Evolutionary conservation across 2,113 vertebrate genomes (phyloP).

Genomic region (Notechis scutatus): DNA sequence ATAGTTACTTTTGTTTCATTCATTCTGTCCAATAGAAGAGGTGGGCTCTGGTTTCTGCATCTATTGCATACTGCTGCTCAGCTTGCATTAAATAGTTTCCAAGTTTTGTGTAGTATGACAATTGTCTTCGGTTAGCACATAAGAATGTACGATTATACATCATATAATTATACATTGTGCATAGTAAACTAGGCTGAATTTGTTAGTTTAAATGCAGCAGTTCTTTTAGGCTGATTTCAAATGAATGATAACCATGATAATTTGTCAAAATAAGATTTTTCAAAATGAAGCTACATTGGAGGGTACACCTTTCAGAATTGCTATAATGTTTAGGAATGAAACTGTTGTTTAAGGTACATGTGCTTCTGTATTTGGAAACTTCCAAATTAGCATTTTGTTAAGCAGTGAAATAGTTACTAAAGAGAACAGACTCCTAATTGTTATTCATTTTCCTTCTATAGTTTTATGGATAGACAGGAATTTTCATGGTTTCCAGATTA

Average conservation of each 20-base stretch:
- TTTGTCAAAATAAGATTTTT: neutral
- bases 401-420: neutral
- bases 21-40: neutral
- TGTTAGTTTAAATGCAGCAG: neutral
- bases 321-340: constrained; percentile 7
- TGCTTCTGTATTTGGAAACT: neutral
- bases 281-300: neutral
- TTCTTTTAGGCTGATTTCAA: neutral
- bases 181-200: neutral
- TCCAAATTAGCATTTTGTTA: neutral
- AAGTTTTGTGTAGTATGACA: neutral
- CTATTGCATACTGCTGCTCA: neutral
- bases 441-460: neutral
- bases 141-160: neutral
- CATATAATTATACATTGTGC: too few relatives aligned
- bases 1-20: neutral
- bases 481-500: neutral
- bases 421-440: neutral
- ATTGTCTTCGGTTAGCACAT: neutral
- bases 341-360: neutral
- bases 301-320: neutral
- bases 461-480: neutral
- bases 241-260: neutral
- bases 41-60: neutral
- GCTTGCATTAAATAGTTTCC: neutral